Conservation (phyloP, 2,888 invertebrate genomes). For the Eupithecia abbreviata region DNA sequence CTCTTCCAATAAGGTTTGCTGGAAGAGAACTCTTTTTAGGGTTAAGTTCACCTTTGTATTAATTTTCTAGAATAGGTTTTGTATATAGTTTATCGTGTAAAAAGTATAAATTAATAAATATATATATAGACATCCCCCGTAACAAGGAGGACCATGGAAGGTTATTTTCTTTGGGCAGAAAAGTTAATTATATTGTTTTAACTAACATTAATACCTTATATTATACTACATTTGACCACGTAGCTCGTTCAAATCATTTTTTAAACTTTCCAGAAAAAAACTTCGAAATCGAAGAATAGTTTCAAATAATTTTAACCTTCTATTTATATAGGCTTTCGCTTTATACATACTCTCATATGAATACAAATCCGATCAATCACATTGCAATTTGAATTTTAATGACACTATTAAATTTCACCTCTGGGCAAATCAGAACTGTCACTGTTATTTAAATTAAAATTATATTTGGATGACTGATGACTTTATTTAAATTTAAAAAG, state of each 20-base stretch:
- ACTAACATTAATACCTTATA: background rate
- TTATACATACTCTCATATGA: background rate
- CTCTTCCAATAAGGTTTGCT: too few species aligned
- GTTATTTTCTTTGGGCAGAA: background rate
- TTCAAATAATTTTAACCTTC: background rate
- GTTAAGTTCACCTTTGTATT: too few species aligned
- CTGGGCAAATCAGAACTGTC: conserved; percentile 58
- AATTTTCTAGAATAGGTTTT: too few species aligned
- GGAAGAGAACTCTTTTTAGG: too few species aligned
- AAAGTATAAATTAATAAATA: too few species aligned
- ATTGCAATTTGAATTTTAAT: conserved; percentile 54
- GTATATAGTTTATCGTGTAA: too few species aligned
- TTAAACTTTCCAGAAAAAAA: too few species aligned
- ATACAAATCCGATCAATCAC: conserved; percentile 54
- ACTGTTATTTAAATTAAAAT: conserved; percentile 59
- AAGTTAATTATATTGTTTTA: background rate
- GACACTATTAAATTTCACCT: conserved; percentile 57
- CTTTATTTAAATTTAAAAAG: background rate
- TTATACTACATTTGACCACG: too few species aligned
- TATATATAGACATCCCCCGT: too few species aligned
- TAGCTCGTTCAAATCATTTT: too few species aligned
- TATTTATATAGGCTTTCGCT: background rate
- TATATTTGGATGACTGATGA: conserved; percentile 25
- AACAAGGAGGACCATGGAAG: too few species aligned
- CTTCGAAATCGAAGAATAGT: too few species aligned